Percentiles rank a stretch among this genome's conserved stretches.
Evolutionary conservation across 1,140 invertebrate genomes (phyloP).

Genomic region (Cephus cinctus): DNA sequence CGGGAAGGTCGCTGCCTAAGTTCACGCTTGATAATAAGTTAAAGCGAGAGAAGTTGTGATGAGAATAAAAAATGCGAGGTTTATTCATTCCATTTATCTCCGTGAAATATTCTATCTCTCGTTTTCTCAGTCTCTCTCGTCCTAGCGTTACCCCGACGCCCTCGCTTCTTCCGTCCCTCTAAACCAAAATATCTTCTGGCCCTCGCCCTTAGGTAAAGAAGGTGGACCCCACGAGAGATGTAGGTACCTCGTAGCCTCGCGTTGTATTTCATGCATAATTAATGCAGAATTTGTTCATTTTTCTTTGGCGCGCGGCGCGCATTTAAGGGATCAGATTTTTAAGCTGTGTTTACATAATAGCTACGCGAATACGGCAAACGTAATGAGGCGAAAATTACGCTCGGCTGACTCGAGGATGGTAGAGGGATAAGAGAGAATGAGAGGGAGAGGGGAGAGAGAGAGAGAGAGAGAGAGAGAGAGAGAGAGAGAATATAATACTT

Average conservation of each 20-base stretch:
- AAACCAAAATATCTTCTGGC: neutral
- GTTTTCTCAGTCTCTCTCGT: neutral
- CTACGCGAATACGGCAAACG: slow-evolving; percentile 14
- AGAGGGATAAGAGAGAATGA: too few species aligned
- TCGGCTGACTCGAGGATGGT: slow-evolving; percentile 18
- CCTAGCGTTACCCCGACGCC: neutral
- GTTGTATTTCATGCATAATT: slow-evolving; percentile 10
- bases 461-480: too few species aligned
- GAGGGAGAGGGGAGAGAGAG: too few species aligned
- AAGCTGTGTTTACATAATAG: slow-evolving; percentile 21
- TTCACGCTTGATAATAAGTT: too few species aligned
- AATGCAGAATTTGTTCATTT: slow-evolving; percentile 7
- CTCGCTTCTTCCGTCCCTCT: neutral
- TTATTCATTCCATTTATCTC: neutral
- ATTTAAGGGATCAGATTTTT: slow-evolving; percentile 14
- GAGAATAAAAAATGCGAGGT: neutral
- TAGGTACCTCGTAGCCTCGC: neutral
- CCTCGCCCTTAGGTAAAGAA: neutral
- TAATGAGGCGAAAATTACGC: slow-evolving; percentile 39
- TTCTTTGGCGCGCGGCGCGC: neutral
- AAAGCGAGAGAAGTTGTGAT: neutral
- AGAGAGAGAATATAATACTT: too few species aligned
- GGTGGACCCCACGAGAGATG: neutral
- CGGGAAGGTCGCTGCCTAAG: too few species aligned
- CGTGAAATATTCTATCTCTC: neutral